Evolutionary conservation across 2,113 vertebrate species (phyloP), one percentile per base, ranked within the genome.

Genomic region (Calyptomena viridis): DNA sequence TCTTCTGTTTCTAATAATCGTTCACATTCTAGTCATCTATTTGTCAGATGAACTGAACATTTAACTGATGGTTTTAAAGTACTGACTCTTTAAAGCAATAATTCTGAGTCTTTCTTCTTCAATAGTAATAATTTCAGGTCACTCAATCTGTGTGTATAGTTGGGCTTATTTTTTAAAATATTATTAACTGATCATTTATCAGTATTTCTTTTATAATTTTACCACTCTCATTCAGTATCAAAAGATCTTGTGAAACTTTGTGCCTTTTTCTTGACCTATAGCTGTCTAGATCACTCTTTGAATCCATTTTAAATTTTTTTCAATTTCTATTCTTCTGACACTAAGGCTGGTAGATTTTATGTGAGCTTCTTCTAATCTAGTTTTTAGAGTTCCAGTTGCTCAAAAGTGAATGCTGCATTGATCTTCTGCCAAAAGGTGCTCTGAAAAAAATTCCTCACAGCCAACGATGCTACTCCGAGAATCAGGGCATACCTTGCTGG

Each of bases 1-100:
- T 90, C 46, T 85, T 68, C 68, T 95, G 50, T 81, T 95, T 95
- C 68, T 84, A 86, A 86, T 91, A 92, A 86, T 49, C n/a, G 5
- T 53, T 92, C 63, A 81, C 46, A 74, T 77, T 30, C 77, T 69
- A 20, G 7, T 13, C 25, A 1, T 62, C 62, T 64, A 64, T 88
- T 83, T 89, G 49, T 89, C 44, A 86, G 49, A 88, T 46, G 50
- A 92, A 68, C 14, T 35, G 71, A 76, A 60, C 55, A 40, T 76
- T 68, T 56, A 94, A 60, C n/a, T 73, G 40, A 25, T 73, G 27
- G 23, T 94, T 95, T 90, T 66, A 80, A 80, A 90, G 31, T 56
- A 64, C 21, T 64, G 27, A 35, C n/a, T 35, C 39, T 76, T 76
- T 49, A 62, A 83, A 76, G 55, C 30, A 72, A 72, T 78, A 79